Conservation (phyloP, 1,140 invertebrate genomes). For the Zaprionus inermis region DNA sequence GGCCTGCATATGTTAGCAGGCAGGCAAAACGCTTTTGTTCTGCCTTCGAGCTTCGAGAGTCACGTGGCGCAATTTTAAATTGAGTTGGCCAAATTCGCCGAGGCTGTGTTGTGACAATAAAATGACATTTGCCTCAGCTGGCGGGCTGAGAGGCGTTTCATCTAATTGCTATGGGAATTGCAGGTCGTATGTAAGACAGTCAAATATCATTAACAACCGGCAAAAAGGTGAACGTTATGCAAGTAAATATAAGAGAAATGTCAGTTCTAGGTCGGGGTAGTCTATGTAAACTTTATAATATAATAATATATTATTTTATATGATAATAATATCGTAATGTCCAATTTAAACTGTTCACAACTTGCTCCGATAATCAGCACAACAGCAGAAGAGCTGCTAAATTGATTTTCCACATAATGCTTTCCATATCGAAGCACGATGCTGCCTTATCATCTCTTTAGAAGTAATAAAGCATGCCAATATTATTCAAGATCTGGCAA, state of each 20-base stretch:
- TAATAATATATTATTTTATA: too few relatives aligned
- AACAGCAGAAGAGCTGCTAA: too few relatives aligned
- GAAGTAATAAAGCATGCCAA: background rate
- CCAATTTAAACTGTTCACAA: too few relatives aligned
- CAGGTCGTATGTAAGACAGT: slow-evolving; percentile 17
- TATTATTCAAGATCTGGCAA: background rate
- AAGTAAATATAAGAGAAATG: too few relatives aligned
- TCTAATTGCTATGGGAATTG: slow-evolving; percentile 59
- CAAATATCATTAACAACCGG: slow-evolving; percentile 35
- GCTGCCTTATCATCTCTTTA: too few relatives aligned
- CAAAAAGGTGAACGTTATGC: slow-evolving; percentile 13
- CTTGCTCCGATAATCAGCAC: too few relatives aligned
- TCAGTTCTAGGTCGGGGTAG: too few relatives aligned
- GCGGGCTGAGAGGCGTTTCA: slow-evolving; percentile 5
- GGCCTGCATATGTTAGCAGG: slow-evolving; percentile 47
- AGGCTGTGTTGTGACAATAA: slow-evolving; percentile 44
- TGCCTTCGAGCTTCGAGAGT: slow-evolving; percentile 29
- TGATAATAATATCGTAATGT: too few relatives aligned
- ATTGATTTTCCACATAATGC: too few relatives aligned
- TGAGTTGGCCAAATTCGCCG: slow-evolving; percentile 43
- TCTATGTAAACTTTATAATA: too few relatives aligned
- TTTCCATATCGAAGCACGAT: too few relatives aligned
- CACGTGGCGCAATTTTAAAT: slow-evolving; percentile 62
- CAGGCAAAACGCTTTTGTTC: slow-evolving; percentile 23
- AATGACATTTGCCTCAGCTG: slow-evolving; percentile 28